Base-by-base conservation (phyloP, 1,140 invertebrate species). In the Aphelenchoides fujianensis region DNA sequence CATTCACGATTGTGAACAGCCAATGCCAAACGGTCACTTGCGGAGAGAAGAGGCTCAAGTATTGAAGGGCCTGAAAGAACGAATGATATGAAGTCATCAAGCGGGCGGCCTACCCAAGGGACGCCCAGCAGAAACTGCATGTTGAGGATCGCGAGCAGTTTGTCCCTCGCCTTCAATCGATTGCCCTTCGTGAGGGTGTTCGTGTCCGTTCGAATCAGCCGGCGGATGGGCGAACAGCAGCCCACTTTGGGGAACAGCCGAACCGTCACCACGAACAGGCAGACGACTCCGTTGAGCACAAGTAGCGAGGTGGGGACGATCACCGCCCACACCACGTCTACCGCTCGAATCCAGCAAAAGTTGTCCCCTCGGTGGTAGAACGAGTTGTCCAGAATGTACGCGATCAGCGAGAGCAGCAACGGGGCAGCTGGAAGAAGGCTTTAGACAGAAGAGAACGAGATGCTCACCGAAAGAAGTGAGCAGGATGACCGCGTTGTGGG, bases 1-100 rank as follows among this genome's bases (percentile, higher is more conserved):
- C 78, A 27, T 81, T 69, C 1, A 81, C 70, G 23, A 79, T 73
- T 3, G 79, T 78, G 59, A 79, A 79, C 5, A 74, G 31, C 34
- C 80, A 79, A 48, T 79, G 77, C 78, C 77, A 79, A 19, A 59
- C 61, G 0, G 77, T 79, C 3, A 67, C 68, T 52, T 68, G 37
- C 1, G 77, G 77, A 9, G 73, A 35, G 34, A 77, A 81, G 16
- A 79, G 68, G 35, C 77, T 80, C 9, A 79, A 68, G 36, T 81
- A 79, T 55, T 80, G 73, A 0, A 79, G 68, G 2, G 77, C 16
- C 76, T 82, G 69, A 35, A 78, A 74, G 9, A 27, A n/a, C 37
- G 12, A 5, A n/a, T n/a, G 55, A 5, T 5, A n/a, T 61, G 16
- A 1, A 16, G 53, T 2, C 2, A 61, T 12, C n/a, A 27, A 52